Percentiles rank a stretch among this genome's conserved stretches.
Evolutionary conservation across 2,888 invertebrate genomes (phyloP).

Genomic region (Tineola bisselliella): DNA sequence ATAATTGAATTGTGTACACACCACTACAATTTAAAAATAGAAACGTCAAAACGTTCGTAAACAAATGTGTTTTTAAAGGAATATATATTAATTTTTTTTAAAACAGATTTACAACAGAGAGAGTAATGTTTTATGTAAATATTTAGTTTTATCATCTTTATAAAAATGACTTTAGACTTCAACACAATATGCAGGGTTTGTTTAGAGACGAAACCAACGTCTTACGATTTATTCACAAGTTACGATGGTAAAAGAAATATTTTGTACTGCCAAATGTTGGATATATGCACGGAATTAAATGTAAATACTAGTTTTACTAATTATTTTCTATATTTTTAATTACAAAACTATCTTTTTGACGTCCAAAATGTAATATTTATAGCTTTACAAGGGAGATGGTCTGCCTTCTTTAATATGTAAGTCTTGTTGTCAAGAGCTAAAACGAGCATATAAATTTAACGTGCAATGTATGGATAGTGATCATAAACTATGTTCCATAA

Average conservation of each 20-base stretch:
- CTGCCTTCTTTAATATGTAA: conserved; percentile 50
- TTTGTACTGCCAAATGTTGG: conserved; percentile 46
- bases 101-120: too few relatives aligned
- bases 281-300: conserved; percentile 45
- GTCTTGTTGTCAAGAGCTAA: conserved; percentile 45
- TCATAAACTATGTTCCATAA: conserved; percentile 26
- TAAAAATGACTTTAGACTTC: conserved; percentile 33
- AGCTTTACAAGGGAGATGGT: conserved; percentile 44
- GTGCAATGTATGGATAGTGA: conserved; percentile 47
- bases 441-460: conserved; percentile 43
- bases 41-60: background rate
- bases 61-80: background rate
- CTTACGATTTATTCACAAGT: conserved; percentile 47
- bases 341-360: too few relatives aligned
- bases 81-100: background rate
- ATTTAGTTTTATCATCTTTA: background rate
- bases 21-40: too few relatives aligned
- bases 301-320: conserved; percentile 23
- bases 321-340: background rate
- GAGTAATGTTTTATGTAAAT: background rate
- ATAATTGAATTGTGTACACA: too few relatives aligned
- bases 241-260: conserved; percentile 41
- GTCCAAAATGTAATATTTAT: conserved; percentile 17
- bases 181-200: conserved; percentile 49
- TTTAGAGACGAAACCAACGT: conserved; percentile 34